Evolutionary conservation across 2,888 invertebrate genomes (phyloP).

Genomic region (Plebejus melissa): DNA sequence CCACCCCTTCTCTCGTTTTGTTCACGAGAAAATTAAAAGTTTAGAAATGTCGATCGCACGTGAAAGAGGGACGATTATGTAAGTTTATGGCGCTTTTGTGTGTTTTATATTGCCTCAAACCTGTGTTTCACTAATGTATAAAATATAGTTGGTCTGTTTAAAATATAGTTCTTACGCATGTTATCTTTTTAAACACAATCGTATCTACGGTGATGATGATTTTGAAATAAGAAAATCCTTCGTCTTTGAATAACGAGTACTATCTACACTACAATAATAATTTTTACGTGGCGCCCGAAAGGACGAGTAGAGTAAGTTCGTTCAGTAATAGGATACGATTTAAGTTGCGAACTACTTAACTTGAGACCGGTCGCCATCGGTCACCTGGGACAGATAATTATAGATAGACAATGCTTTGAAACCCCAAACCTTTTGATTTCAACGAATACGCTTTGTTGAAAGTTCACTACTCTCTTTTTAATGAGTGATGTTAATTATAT

Average conservation of each 20-base stretch:
- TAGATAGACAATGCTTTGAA: slow-evolving; percentile 63
- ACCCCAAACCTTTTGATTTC: slow-evolving; percentile 50
- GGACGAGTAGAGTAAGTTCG: background rate
- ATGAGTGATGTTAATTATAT: slow-evolving; percentile 4
- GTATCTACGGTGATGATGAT: background rate
- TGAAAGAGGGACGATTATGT: slow-evolving; percentile 40
- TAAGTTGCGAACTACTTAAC: slow-evolving; percentile 51
- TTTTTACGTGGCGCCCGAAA: background rate
- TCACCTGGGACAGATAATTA: slow-evolving; percentile 64
- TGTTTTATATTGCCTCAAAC: background rate
- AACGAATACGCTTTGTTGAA: background rate
- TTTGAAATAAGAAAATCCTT: background rate
- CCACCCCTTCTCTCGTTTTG: slow-evolving; percentile 70
- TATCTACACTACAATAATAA: background rate
- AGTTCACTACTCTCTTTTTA: background rate
- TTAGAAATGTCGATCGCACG: slow-evolving; percentile 53
- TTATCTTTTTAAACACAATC: background rate
- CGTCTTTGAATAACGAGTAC: background rate
- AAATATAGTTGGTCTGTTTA: background rate
- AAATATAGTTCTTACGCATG: background rate
- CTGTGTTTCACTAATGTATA: background rate
- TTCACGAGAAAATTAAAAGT: slow-evolving; percentile 70
- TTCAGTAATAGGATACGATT: slow-evolving; percentile 39
- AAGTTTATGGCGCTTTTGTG: slow-evolving; percentile 28
- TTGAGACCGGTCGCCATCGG: slow-evolving; percentile 60